Conservation (phyloP, 2,888 invertebrate genomes). For the Diarsia mendica region DNA sequence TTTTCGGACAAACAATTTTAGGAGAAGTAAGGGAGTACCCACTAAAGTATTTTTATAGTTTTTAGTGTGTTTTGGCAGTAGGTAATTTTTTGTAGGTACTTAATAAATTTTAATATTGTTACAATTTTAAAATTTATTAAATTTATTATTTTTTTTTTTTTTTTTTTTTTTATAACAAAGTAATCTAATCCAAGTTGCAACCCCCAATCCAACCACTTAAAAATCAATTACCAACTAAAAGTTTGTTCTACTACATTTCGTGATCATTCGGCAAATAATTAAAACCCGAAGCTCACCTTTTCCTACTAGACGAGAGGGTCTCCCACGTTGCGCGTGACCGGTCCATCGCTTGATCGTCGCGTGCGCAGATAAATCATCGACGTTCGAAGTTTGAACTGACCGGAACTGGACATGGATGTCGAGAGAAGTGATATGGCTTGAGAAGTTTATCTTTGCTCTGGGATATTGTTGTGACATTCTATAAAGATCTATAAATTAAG, state of each 20-base stretch:
- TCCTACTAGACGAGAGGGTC: conserved; percentile 41
- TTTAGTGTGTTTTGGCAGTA: too few species aligned
- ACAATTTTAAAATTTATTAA: too few species aligned
- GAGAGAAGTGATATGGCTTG: conserved; percentile 6
- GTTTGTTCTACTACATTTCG: conserved; percentile 47
- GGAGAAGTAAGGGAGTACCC: too few species aligned
- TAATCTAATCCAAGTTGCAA: not conserved
- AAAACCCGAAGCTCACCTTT: conserved; percentile 39
- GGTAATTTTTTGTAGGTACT: too few species aligned
- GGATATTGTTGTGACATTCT: too few species aligned
- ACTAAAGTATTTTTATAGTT: too few species aligned
- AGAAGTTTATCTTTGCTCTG: too few species aligned
- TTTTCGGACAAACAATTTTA: too few species aligned
- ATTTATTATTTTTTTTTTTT: too few species aligned
- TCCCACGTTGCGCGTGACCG: conserved; percentile 64
- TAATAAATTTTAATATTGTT: too few species aligned
- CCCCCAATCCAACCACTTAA: conserved; percentile 21
- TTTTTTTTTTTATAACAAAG: not conserved
- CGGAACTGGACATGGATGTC: conserved; percentile 52
- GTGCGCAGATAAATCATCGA: conserved; percentile 69
- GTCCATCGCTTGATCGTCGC: conserved; percentile 60
- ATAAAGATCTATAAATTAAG: too few species aligned
- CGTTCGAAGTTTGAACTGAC: conserved; percentile 45
- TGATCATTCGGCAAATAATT: conserved; percentile 63
- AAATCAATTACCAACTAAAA: conserved; percentile 41